phyloP scores from a whole-genome alignment of 2,113 vertebrate species.

The Prietella phreatophila region DNA sequence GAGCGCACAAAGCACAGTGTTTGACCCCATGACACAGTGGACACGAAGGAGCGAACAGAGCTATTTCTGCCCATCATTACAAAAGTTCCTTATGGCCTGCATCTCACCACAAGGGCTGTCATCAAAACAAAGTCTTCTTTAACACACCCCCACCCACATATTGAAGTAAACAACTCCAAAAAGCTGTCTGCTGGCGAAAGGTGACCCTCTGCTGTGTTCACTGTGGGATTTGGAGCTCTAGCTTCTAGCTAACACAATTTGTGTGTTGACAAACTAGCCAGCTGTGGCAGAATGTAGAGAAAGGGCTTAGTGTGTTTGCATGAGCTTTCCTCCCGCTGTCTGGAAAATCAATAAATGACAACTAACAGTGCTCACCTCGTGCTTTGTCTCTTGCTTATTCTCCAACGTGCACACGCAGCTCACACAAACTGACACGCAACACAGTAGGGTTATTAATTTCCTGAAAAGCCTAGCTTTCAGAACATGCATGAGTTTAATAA shows the following conservation, averaged over 20 bases:
- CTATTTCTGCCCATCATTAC: conserved; percentile 8
- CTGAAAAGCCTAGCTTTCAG: background rate
- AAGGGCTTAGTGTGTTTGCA: conserved; percentile 31
- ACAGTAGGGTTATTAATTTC: background rate
- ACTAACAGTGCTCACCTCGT: conserved; percentile 26
- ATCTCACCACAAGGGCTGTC: background rate
- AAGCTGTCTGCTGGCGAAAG: background rate
- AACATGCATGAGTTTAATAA: background rate
- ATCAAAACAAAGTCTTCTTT: background rate
- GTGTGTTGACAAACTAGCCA: conserved; percentile 48
- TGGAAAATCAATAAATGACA: conserved; percentile 33
- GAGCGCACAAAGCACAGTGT: background rate
- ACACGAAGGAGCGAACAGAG: background rate
- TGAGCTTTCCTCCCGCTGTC: conserved; percentile 21
- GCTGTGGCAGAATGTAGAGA: conserved; percentile 43
- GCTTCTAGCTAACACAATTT: conserved; percentile 31
- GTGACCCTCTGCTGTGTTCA: background rate
- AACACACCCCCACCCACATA: background rate
- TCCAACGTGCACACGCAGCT: background rate
- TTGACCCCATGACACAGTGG: background rate
- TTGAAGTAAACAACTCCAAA: conserved; percentile 2
- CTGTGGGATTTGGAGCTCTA: conserved; percentile 18
- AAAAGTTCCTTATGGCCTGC: conserved; percentile 12
- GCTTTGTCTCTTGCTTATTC: conserved; percentile 13
- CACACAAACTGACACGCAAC: background rate